phyloP scores from a whole-genome alignment of 2,797 vertebrate species.

The Ctenopoma multispine region DNA sequence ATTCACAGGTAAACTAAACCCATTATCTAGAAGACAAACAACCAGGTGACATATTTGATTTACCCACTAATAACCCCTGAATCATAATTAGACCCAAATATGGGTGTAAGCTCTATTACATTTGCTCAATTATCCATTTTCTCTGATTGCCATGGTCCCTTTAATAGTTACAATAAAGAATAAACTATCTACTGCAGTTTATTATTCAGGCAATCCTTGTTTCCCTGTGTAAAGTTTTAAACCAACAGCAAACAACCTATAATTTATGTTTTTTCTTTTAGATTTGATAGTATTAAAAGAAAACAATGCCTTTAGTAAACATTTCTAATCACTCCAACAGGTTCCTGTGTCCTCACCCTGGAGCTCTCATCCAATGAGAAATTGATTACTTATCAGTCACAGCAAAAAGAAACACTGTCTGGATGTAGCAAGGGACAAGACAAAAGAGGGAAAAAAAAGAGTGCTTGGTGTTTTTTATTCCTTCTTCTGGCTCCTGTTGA shows the following conservation, averaged over 20 bases:
- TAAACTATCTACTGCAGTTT: conserved; percentile 33
- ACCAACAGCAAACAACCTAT: conserved; percentile 9
- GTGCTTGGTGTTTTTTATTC: conserved; percentile 28
- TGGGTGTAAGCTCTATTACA: conserved; percentile 50
- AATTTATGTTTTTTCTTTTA: conserved; percentile 15
- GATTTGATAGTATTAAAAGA: conserved; percentile 11
- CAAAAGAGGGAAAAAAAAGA: conserved; percentile 20
- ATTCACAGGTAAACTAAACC: conserved; percentile 55
- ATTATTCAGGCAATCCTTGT: conserved; percentile 1
- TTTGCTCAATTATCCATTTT: conserved; percentile 64
- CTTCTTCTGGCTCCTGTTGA: conserved; percentile 64
- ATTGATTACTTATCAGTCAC: conserved; percentile 80
- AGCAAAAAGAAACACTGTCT: conserved; percentile 56
- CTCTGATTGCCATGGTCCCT: conserved; percentile 30
- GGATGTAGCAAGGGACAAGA: conserved; percentile 32
- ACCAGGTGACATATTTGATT: conserved; percentile 64
- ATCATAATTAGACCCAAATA: conserved; percentile 67
- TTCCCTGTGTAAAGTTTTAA: conserved; percentile 24
- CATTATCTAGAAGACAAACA: conserved; percentile 64
- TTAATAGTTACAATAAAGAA: conserved; percentile 39
- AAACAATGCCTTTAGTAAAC: conserved; percentile 29
- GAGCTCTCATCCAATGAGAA: conserved; percentile 59
- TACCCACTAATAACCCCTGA: conserved; percentile 56
- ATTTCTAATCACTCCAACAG: conserved; percentile 54
- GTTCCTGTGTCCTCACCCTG: conserved; percentile 44